A percentile compares a stretch with the other conserved stretches of the same genome.
Conservation (phyloP, 2,113 vertebrate species). For the Corythoichthys intestinalis region DNA sequence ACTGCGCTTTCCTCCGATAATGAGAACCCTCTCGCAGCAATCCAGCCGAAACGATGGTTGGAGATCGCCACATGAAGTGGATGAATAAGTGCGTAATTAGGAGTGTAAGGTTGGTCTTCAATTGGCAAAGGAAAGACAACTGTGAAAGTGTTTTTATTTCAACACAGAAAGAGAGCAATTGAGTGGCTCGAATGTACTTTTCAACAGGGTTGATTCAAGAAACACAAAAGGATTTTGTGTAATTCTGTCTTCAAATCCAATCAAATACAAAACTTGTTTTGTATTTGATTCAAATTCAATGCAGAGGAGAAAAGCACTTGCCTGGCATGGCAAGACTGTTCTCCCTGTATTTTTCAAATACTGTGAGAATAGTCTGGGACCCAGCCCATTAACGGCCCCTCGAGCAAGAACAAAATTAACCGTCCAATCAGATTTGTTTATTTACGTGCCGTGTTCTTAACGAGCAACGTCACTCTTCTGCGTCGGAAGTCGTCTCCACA, state of each 20-base stretch:
- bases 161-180: constrained; percentile 32
- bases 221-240: constrained; percentile 16
- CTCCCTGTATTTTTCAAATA: too few relatives aligned
- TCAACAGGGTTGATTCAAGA: constrained; percentile 29
- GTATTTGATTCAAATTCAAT: background rate
- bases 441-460: too few relatives aligned
- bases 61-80: constrained; percentile 48
- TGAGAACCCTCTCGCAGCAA: constrained; percentile 49
- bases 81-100: constrained; percentile 62
- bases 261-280: background rate
- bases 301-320: background rate
- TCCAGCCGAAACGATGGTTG: constrained; percentile 35
- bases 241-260: constrained; percentile 7
- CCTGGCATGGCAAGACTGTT: background rate
- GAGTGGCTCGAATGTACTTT: constrained; percentile 38
- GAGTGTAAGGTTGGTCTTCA: constrained; percentile 46
- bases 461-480: too few relatives aligned
- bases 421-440: too few relatives aligned
- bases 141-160: constrained; percentile 45
- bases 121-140: constrained; percentile 58
- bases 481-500: too few relatives aligned
- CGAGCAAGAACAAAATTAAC: too few relatives aligned
- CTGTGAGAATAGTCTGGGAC: too few relatives aligned
- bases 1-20: constrained; percentile 43
- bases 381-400: too few relatives aligned